A percentile compares a stretch with the other conserved stretches of the same genome.
Evolutionary conservation across 1,140 invertebrate genomes (phyloP).

Genomic region (Plutomurus gul): DNA sequence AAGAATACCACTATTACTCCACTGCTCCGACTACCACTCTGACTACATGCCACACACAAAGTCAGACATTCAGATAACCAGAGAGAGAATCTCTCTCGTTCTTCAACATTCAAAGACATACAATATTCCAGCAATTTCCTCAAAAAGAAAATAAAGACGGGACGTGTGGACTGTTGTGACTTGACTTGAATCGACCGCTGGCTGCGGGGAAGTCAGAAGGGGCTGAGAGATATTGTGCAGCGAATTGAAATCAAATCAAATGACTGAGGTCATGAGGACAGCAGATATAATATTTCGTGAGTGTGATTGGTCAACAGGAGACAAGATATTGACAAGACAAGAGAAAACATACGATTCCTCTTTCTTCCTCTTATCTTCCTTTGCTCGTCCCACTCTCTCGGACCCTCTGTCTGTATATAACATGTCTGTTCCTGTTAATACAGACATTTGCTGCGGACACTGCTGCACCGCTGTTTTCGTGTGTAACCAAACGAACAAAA

Average conservation of each 20-base stretch:
- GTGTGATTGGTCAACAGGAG: constrained; percentile 10
- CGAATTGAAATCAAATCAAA: constrained; percentile 18
- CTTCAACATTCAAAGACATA: background rate
- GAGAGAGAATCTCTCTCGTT: background rate
- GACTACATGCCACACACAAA: too few species aligned
- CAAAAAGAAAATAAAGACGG: constrained; percentile 1
- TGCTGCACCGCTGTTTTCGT: too few species aligned
- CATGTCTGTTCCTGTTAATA: too few species aligned
- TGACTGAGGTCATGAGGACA: constrained; percentile 10
- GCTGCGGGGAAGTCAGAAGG: background rate
- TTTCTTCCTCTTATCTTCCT: too few species aligned
- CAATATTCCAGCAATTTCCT: background rate
- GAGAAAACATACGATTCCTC: too few species aligned
- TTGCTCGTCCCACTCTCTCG: too few species aligned
- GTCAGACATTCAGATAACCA: too few species aligned
- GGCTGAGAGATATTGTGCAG: constrained; percentile 8
- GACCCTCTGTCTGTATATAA: too few species aligned
- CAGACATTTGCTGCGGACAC: too few species aligned
- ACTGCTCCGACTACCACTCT: too few species aligned
- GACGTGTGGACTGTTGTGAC: background rate
- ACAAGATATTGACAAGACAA: constrained; percentile 14
- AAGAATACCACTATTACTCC: too few species aligned
- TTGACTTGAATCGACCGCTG: background rate
- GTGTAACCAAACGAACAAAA: too few species aligned
- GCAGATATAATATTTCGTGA: background rate